Base-by-base conservation (phyloP, 1,140 invertebrate genomes). In the Drosophila bocki region DNA sequence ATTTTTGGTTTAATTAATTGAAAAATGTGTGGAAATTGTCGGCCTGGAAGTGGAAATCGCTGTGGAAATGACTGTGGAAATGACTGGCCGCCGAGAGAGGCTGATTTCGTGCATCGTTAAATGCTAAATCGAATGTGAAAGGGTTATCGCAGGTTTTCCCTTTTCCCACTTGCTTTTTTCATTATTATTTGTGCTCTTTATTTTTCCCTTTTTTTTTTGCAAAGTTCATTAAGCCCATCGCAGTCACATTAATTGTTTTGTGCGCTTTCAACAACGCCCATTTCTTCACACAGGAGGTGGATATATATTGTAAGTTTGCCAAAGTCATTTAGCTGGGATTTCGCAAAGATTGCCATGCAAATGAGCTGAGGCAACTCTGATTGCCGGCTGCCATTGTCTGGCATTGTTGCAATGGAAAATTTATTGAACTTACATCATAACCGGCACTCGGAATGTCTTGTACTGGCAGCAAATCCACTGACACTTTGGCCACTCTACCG, bases 1-100 rank as follows among this genome's bases (percentile, higher is more conserved):
- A 84, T 81, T 90, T 86, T 84, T 75, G 78, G 79, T 88, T 88
- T 88, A 88, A 88, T 88, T 90, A 88, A 88, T 88, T 90, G 85
- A 72, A 88, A 87, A 84, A 76, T 80, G 80, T 78, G 65, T 81
- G 68, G 67, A 70, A 70, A 68, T 65, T 59, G 51, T 57, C 44
- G 47, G 50, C 15, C 33, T 29, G 75, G 44, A 41, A 44, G 61
- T 72, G 72, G 42, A 54, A 67, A 59, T 75, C 29, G 53, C 35
- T 44, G 45, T 61, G 70, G 56, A 79, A 83, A 82, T 74, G 61
- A 41, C 53, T 69, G 63, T 80, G 63, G 53, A 64, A 75, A 75
- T 75, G 63, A 41, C 69, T 64, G 65, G 65, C 26, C 42, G 42
- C 58, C 35, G 51, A 54, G 29, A 50, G 67, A 33, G 67, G 44